Evolutionary conservation across 2,888 invertebrate genomes (phyloP), one percentile per base, ranked within the genome.

Genomic region (Cataglyphis rosenhaueri): DNA sequence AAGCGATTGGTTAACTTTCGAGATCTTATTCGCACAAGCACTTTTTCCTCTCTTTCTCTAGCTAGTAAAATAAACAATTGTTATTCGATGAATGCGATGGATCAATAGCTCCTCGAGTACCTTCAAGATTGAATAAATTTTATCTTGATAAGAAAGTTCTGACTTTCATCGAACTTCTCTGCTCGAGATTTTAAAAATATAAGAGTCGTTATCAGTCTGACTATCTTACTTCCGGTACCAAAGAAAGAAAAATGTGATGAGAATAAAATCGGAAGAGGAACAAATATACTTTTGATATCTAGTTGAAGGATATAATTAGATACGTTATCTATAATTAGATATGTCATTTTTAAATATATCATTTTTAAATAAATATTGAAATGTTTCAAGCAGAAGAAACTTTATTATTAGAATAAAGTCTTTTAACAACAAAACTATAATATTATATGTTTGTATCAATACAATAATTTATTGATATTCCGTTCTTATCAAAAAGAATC

Each of bases 101-200:
- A 79, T 79, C 78, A 59, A 79, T 79, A 79, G 71, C 78, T 57
- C 32, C 41, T 79, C 71, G 59, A 79, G 78, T 59, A 44, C 71
- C 59, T 44, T 79, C 35, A 25, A 71, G 78, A 79, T 79, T 79
- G 78, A 79, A 79, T 79, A 79, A 71, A 79, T 71, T 79, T 68
- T 70, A 79, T 79, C 78, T 79, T 71, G 78, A 79, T 79, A 79
- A 79, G 78, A 71, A 79, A 79, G 78, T 79, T 79, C 71, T 71
- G 59, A 79, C 78, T 79, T 79, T 59, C 59, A 71, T 79, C 78
- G 73, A 71, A 79, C 78, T 79, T 71, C 59, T 59, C 59, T 71
- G 18, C 59, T 44, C 52, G 41, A 59, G 78, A 59, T 79, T 79
- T 79, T 79, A 79, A 79, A 79, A 52, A 52, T 52, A 52, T 79